Conservation (phyloP, 2,888 invertebrate species). For the Plagodis dolabraria region DNA sequence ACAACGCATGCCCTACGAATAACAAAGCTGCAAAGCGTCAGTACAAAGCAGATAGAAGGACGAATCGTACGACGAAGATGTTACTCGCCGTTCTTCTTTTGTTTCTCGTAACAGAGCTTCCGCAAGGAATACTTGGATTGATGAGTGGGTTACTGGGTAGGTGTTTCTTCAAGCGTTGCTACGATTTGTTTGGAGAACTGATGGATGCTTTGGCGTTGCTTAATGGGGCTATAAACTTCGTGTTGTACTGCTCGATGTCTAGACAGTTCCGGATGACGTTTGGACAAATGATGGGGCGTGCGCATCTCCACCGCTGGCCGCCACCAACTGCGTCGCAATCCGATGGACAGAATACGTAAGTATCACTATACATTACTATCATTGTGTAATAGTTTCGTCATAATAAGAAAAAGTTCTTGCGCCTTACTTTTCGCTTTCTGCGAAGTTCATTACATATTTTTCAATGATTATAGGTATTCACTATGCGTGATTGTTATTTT, state of each 20-base stretch:
- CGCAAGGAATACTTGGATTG: constrained; percentile 88
- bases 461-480: too few relatives aligned
- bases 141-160: constrained; percentile 80
- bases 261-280: constrained; percentile 91
- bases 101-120: constrained; percentile 95
- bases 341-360: constrained; percentile 87
- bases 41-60: constrained; percentile 72
- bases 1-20: constrained; percentile 72
- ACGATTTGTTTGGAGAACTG: constrained; percentile 92
- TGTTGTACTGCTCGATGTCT: constrained; percentile 97
- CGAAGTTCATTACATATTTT: too few relatives aligned
- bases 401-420: too few relatives aligned
- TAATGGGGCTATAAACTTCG: constrained; percentile 97
- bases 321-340: constrained; percentile 84
- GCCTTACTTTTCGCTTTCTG: too few relatives aligned
- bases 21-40: constrained; percentile 70
- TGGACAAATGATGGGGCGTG: constrained; percentile 75
- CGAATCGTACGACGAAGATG: constrained; percentile 95
- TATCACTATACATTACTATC: constrained; percentile 40
- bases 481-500: too few relatives aligned
- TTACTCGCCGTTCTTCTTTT: constrained; percentile 93
- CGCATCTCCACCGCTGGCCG: constrained; percentile 74
- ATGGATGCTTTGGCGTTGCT: constrained; percentile 96
- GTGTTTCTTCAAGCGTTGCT: constrained; percentile 92
- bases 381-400: too few relatives aligned